Evolutionary conservation across 2,797 vertebrate species (phyloP), one percentile per base, ranked within the genome.

Genomic region (Poeciliopsis turneri): DNA sequence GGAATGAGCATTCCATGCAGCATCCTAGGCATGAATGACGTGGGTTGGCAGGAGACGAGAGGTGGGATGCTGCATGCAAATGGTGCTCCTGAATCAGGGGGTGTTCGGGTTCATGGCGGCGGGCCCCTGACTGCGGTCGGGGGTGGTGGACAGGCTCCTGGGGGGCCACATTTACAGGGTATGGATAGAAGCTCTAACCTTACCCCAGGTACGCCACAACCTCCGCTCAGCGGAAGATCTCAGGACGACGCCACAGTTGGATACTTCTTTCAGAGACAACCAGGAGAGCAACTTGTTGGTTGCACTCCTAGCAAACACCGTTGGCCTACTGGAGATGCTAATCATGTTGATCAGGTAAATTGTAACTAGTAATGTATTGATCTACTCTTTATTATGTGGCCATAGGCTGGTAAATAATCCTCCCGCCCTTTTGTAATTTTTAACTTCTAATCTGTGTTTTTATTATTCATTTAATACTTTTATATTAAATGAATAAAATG

Each of bases 1-100:
- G 94, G 92, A 95, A 94, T 96, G 95, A 96, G 93, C 89, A 89
- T 96, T 95, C 94, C 90, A 86, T 96, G 95, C 95, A 95, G 95
- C 91, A 93, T 96, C 90, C 92, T 96, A 92, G 94, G 95, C 92
- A 95, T 95, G 95, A 96, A 93, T 96, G 95, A 97, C 94, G 95
- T 95, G 95, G 90, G 90, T 91, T 97, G 96, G 95, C 95, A 96
- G 94, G 95, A 97, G 92, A 93, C 93, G 43, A 93, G 95, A 93
- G 95, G 90, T 85, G 91, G 93, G 92, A 95, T 96, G 95, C 95
- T 96, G 95, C 95, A 89, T 89, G 87, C 92, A 80, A 95, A 91
- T 77, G 84, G 93, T 85, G 94, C 92, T 92, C 95, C 93, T 92
- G 95, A 96, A 84, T 82, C 90, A 5, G 87, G 87, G 66, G 94